Evolutionary conservation across 1,140 invertebrate genomes (phyloP).

Genomic region (Himalopsyche phryganea): DNA sequence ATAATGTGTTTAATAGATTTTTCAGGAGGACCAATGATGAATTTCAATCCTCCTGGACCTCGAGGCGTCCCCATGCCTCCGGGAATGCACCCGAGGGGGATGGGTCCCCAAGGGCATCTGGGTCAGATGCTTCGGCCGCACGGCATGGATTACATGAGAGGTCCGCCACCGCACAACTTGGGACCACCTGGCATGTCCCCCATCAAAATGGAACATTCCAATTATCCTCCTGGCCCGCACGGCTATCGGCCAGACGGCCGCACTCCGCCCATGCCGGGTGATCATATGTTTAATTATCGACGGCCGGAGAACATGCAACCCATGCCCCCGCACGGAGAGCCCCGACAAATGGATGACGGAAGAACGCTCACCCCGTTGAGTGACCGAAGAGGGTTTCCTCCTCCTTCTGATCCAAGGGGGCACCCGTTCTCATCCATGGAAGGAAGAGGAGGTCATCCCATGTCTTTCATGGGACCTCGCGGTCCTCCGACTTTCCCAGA

Average conservation of each 20-base stretch:
- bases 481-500: neutral
- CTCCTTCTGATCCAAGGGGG: neutral
- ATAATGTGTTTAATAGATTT: conserved; percentile 24
- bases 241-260: neutral
- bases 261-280: conserved; percentile 1
- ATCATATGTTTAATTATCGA: conserved; percentile 1
- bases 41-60: conserved; percentile 17
- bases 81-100: neutral
- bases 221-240: neutral
- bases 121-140: conserved; percentile 40
- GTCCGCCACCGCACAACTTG: neutral
- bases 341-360: too few relatives aligned
- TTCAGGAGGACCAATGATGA: conserved; percentile 21
- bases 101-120: conserved; percentile 23
- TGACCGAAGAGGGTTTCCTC: neutral
- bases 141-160: conserved; percentile 36
- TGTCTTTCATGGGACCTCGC: neutral
- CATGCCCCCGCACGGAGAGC: too few relatives aligned
- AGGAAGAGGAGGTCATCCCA: neutral
- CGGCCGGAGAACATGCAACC: neutral
- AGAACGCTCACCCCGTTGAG: neutral
- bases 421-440: neutral
- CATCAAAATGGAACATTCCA: neutral
- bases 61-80: neutral
- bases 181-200: neutral